Percentiles rank a stretch among this genome's conserved stretches.
phyloP scores from a whole-genome alignment of 2,113 vertebrate species.

The Toxotes jaculatrix region DNA sequence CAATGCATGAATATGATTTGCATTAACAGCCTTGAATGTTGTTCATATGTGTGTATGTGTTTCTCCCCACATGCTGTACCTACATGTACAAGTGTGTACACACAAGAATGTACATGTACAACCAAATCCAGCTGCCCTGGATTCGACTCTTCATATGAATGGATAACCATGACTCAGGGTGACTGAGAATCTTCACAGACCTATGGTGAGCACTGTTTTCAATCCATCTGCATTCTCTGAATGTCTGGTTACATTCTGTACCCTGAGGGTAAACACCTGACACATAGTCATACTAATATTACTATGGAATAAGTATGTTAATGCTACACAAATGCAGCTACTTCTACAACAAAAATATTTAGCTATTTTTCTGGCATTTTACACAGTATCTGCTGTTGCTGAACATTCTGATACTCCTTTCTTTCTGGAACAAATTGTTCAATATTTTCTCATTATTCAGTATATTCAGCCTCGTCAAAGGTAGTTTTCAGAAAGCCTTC shows the following conservation, averaged over 20 bases:
- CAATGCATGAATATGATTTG: conserved; percentile 11
- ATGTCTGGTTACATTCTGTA: not conserved
- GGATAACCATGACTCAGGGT: no score
- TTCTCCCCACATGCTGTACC: not conserved
- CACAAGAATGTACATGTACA: not conserved
- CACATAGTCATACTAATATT: not conserved
- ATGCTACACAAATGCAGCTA: conserved; percentile 3
- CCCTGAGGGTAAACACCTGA: not conserved
- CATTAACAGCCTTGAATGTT: not conserved
- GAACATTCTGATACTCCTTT: conserved; percentile 8
- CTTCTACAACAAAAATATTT: conserved; percentile 1
- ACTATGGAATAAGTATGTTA: not conserved
- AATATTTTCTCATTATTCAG: conserved; percentile 46
- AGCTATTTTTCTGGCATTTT: not conserved
- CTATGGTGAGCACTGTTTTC: not conserved
- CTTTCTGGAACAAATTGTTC: conserved; percentile 27
- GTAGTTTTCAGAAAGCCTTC: conserved; percentile 35
- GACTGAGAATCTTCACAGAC: no score
- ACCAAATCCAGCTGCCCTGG: no score
- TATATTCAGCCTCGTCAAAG: conserved; percentile 39
- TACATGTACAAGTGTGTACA: not conserved
- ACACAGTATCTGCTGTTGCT: conserved; percentile 7
- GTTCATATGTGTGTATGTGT: not conserved
- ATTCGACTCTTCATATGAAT: no score
- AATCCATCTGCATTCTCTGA: not conserved